These are phyloP conservation scores for Coryphaenoides rupestris DNA, from an alignment of 2,113 vertebrate genomes.

Conservation along the genomic window DNA sequence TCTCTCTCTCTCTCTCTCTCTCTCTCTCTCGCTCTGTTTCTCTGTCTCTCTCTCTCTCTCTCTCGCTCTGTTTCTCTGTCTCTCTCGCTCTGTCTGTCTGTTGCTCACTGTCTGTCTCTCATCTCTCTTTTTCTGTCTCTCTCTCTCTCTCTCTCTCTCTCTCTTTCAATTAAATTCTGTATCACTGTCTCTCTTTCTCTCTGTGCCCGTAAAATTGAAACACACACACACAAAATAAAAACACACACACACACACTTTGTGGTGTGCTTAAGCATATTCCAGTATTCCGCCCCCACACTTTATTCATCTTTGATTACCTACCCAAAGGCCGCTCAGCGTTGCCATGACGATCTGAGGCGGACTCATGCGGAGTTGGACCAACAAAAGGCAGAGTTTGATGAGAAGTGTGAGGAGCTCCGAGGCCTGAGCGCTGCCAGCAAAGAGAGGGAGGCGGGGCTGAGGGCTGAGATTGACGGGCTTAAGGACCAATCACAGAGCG, in stretches of 20 bases:
- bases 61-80: too few species aligned
- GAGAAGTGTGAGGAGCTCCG: constrained; percentile 73
- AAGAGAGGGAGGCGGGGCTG: constrained; percentile 67
- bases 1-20: too few species aligned
- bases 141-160: not conserved
- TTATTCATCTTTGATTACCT: constrained; percentile 32
- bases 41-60: not conserved
- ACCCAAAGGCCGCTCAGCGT: constrained; percentile 73
- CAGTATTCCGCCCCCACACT: constrained; percentile 18
- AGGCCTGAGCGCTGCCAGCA: constrained; percentile 63
- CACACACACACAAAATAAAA: not conserved
- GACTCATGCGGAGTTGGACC: constrained; percentile 56
- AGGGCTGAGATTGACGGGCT: constrained; percentile 59
- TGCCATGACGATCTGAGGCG: constrained; percentile 67
- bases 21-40: too few species aligned
- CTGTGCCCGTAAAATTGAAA: not conserved
- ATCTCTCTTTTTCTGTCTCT: too few species aligned
- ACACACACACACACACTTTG: not conserved
- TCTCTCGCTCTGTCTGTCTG: too few species aligned
- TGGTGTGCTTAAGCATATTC: not conserved
- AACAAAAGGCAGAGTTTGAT: constrained; percentile 58
- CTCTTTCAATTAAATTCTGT: not conserved
- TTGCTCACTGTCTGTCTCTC: too few species aligned
- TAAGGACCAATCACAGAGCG: constrained; percentile 68
- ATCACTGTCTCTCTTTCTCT: constrained; percentile 1